phyloP scores from a whole-genome alignment of 2,113 vertebrate species.

The Felis chaus region DNA sequence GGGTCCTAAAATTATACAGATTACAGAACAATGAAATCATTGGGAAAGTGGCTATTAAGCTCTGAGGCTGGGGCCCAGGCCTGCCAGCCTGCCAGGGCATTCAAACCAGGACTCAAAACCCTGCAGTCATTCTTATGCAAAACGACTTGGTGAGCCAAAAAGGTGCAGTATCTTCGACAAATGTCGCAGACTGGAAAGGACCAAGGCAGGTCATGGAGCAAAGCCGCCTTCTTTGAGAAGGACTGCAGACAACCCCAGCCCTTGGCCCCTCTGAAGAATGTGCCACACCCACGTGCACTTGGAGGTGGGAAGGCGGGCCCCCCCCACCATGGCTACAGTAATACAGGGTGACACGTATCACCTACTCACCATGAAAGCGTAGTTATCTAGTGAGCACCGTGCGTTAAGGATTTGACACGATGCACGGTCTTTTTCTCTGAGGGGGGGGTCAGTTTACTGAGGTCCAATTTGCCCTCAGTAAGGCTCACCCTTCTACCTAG shows the following conservation, averaged over 20 bases:
- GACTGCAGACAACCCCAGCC: fast-evolving
- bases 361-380: not conserved
- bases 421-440: not conserved
- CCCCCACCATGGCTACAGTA: fast-evolving
- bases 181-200: not conserved
- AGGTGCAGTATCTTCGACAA: not conserved
- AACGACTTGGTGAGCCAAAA: not conserved
- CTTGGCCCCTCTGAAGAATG: not conserved
- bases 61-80: not conserved
- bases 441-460: not conserved
- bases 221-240: not conserved
- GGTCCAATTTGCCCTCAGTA: not conserved
- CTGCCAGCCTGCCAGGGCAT: slow-evolving; percentile 59
- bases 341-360: fast-evolving
- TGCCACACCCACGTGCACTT: fast-evolving
- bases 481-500: not conserved
- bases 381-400: not conserved
- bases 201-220: not conserved
- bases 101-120: slow-evolving; percentile 37
- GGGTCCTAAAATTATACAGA: slow-evolving; percentile 77
- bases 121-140: not conserved
- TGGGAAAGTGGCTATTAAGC: slow-evolving; percentile 58
- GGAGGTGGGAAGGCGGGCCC: not conserved
- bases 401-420: too few species aligned
- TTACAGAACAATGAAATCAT: slow-evolving; percentile 68